Conservation (phyloP, 2,113 vertebrate species). For the Pterocles gutturalis region DNA sequence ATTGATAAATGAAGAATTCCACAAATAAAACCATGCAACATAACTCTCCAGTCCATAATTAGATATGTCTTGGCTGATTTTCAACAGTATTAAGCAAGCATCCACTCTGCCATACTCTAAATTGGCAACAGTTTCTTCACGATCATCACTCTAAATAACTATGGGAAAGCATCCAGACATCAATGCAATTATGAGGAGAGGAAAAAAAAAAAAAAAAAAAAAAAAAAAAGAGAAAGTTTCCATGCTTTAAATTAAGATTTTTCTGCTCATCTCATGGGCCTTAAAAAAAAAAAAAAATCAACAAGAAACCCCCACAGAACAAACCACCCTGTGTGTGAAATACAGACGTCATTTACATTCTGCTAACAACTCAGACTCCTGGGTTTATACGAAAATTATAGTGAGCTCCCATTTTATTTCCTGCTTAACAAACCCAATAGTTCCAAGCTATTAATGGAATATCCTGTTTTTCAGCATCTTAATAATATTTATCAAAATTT, state of each 20-base stretch:
- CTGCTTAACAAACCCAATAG: not conserved
- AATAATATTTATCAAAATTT: not conserved
- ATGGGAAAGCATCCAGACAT: constrained; percentile 15
- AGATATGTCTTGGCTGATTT: not conserved
- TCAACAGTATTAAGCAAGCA: constrained; percentile 8
- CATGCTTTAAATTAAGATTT: not conserved
- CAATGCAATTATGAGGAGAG: not conserved
- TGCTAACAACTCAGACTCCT: not conserved
- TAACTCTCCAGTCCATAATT: not conserved
- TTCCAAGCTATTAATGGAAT: not conserved
- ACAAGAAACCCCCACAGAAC: too few relatives aligned
- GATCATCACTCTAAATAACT: not conserved
- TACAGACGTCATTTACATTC: not conserved
- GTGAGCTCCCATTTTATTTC: not conserved
- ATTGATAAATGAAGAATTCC: constrained; percentile 1
- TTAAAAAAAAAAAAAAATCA: not conserved
- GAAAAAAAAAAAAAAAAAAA: not conserved
- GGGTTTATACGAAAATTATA: not conserved
- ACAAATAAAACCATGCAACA: not conserved
- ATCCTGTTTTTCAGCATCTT: not conserved
- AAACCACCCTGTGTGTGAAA: not conserved
- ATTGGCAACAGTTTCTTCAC: constrained; percentile 12
- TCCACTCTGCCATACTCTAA: not conserved
- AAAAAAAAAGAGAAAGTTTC: not conserved
- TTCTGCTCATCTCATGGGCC: not conserved